phyloP scores from a whole-genome alignment of 2,797 vertebrate genomes.

The Cephalopachus bancanus region DNA sequence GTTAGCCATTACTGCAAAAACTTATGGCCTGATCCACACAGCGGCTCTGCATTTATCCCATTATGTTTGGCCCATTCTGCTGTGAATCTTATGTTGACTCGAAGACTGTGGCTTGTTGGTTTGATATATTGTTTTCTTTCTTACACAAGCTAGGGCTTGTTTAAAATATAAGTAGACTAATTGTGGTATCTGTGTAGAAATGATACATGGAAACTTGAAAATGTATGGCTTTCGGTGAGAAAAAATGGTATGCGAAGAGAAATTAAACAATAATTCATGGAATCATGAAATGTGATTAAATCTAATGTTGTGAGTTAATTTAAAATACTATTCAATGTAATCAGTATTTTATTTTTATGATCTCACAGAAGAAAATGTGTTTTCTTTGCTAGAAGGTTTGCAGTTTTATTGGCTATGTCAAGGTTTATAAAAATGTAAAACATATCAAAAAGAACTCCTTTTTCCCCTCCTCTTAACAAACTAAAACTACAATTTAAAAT shows the following conservation, averaged over 20 bases:
- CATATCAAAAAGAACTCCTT: slow-evolving; percentile 50
- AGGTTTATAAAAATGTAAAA: slow-evolving; percentile 75
- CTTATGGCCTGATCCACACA: too few relatives aligned
- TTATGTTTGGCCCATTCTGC: neutral
- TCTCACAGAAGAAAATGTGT: slow-evolving; percentile 62
- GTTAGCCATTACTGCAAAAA: neutral
- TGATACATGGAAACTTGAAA: slow-evolving; percentile 12
- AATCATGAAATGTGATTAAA: slow-evolving; percentile 72
- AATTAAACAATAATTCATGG: slow-evolving; percentile 47
- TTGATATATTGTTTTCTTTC: neutral
- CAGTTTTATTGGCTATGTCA: slow-evolving; percentile 65
- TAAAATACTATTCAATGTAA: slow-evolving; percentile 37
- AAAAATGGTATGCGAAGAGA: neutral
- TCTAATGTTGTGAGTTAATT: slow-evolving; percentile 32
- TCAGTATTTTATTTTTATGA: slow-evolving; percentile 71
- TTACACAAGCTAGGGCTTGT: neutral
- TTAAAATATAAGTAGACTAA: neutral
- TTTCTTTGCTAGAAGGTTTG: slow-evolving; percentile 69
- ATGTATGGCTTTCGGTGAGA: slow-evolving; percentile 1
- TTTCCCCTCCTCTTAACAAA: slow-evolving; percentile 66
- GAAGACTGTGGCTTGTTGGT: neutral
- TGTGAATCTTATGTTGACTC: neutral
- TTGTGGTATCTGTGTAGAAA: slow-evolving; percentile 6
- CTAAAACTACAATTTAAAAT: slow-evolving; percentile 79
- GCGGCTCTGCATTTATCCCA: neutral